Evolutionary conservation across 23 tunicate genomes (phyloP), one percentile per base, ranked within the genome.

Genomic region (Diplosoma virens): DNA sequence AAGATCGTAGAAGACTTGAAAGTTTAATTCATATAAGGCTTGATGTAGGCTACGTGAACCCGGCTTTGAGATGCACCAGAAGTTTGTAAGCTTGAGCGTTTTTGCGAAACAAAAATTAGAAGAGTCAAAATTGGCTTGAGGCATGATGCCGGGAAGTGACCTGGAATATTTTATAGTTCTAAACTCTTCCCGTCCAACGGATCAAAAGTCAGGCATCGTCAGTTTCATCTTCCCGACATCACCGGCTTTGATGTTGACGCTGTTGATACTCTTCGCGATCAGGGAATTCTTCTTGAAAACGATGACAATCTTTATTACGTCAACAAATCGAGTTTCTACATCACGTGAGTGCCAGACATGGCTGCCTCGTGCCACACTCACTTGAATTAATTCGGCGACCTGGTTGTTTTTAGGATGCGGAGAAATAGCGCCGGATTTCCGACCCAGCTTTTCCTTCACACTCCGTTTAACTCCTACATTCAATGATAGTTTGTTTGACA

Each of bases 341-440:
- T 61, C 34, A 61, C 69, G 69, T 61, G 69, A 61, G 69, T 61
- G n/a, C n/a, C n/a, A n/a, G n/a, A n/a, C n/a, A n/a, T n/a, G n/a
- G n/a, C n/a, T n/a, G n/a, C n/a, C n/a, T n/a, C n/a, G n/a, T n/a
- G n/a, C n/a, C n/a, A n/a, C n/a, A n/a, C n/a, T n/a, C n/a, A n/a
- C n/a, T n/a, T n/a, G n/a, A n/a, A n/a, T n/a, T n/a, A n/a, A n/a
- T n/a, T n/a, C n/a, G n/a, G n/a, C n/a, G n/a, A n/a, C n/a, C n/a
- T 11, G n/a, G 4, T 55, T 11, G 23, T 55, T 55, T n/a, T 55
- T 18, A 55, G 61, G 23, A 17, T 55, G 23, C 17, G 61, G 5
- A 55, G 22, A n/a, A 25, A 55, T n/a, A 25, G 22, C n/a, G 4
- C 5, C 4, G 61, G 61, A 5, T 17, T n/a, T 9, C 61, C 61